Evolutionary conservation across 30 jellyfish, hydroid and myxozoan species (phyloP), one percentile per base, ranked within the genome.

Genomic region (Rhopilema esculentum): DNA sequence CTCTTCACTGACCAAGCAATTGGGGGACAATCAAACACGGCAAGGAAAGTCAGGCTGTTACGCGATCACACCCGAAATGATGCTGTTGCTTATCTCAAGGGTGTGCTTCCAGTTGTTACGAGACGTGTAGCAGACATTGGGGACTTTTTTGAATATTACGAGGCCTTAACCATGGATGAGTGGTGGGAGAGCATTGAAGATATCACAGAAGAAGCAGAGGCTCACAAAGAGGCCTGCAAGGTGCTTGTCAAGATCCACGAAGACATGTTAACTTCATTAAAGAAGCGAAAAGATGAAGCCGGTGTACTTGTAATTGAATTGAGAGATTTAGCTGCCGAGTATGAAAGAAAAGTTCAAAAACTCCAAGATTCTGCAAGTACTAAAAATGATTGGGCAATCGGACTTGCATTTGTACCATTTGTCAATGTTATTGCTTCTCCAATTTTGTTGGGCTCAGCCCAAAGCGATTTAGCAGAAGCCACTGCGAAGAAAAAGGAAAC

Each of bases 181-280:
- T 84, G 92, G 92, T 70, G 92, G 86, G 87, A 84, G 63, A 49
- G 52, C 22, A 24, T 84, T 0, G 79, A 70, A 8, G 77, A 40
- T 33, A 71, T 84, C 61, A 84, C 72, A 4, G 93, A 28, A 72
- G 87, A 69, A 0, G 70, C 93, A 27, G 33, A 48, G 0, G 75
- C 51, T 27, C 81, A 70, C 74, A 31, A 84, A 31, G 72, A 84
- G 40, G 87, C 81, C 9, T 84, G 93, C 78, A 21, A 72, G 8
- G 87, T 66, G 26, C 81, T 84, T 52, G 80, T 84, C 49, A 72
- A 50, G 66, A 63, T 84, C 4, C 93, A 84, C 26, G 82, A 84
- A 61, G 87, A 71, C 16, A 69, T 84, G 49, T 50, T 84, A 28
- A 66, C 64, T 0, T 30, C 84, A 0, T 50, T 84, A 40, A 84